A percentile compares a stretch with the other conserved stretches of the same genome.
phyloP scores from a whole-genome alignment of 2,888 invertebrate genomes.

The Meganola albula region DNA sequence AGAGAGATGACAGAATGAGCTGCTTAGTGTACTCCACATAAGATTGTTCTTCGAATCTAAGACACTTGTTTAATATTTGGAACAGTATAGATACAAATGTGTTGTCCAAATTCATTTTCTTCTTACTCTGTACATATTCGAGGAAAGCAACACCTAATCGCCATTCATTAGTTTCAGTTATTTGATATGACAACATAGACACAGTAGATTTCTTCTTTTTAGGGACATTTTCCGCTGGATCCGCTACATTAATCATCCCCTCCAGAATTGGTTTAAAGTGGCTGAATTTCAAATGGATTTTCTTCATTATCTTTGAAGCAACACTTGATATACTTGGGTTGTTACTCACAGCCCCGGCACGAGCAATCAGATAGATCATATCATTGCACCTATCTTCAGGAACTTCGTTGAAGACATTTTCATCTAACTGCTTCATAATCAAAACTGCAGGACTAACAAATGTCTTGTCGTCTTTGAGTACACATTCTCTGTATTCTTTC shows the following conservation, averaged over 20 bases:
- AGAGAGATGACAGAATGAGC: slow-evolving; percentile 85
- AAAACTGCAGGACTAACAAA: slow-evolving; percentile 63
- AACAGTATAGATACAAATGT: slow-evolving; percentile 86
- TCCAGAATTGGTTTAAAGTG: slow-evolving; percentile 78
- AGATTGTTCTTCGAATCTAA: slow-evolving; percentile 88
- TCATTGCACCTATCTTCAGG: slow-evolving; percentile 61
- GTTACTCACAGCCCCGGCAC: slow-evolving; percentile 75
- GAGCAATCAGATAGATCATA: slow-evolving; percentile 72
- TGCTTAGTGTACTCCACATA: slow-evolving; percentile 94
- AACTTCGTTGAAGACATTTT: slow-evolving; percentile 72
- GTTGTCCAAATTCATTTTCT: slow-evolving; percentile 83
- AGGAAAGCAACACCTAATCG: slow-evolving; percentile 86
- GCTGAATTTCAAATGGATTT: slow-evolving; percentile 80
- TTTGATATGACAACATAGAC: slow-evolving; percentile 75
- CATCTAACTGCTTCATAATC: slow-evolving; percentile 77
- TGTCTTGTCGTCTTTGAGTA: slow-evolving; percentile 50
- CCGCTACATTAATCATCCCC: slow-evolving; percentile 75
- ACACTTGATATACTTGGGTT: slow-evolving; percentile 79
- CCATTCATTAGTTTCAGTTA: slow-evolving; percentile 84
- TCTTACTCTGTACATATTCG: slow-evolving; percentile 91
- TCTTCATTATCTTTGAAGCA: slow-evolving; percentile 81
- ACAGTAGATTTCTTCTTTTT: slow-evolving; percentile 62
- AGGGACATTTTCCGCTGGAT: slow-evolving; percentile 49
- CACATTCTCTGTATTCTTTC: slow-evolving; percentile 68
- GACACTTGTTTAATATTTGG: slow-evolving; percentile 85